Percentiles rank a stretch among this genome's conserved stretches.
Evolutionary conservation across 2,113 vertebrate genomes (phyloP).

Genomic region (Osmerus mordax): DNA sequence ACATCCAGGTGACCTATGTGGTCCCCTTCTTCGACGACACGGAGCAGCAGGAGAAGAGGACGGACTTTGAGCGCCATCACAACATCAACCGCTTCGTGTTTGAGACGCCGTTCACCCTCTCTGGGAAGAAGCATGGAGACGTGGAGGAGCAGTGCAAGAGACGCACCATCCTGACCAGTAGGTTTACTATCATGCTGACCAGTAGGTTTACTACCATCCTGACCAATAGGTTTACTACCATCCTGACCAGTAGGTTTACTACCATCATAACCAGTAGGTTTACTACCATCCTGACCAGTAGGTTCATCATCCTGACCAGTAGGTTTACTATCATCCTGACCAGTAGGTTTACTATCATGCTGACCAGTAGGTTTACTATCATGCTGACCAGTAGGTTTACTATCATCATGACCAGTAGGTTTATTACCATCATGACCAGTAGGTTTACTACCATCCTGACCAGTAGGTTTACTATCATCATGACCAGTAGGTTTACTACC

Average conservation of each 20-base stretch:
- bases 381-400: not conserved
- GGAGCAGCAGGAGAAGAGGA: constrained; percentile 87
- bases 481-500: not conserved
- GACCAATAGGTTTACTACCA: not conserved
- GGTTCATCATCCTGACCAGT: not conserved
- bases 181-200: constrained; percentile 13
- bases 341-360: not conserved
- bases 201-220: not conserved
- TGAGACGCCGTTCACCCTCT: constrained; percentile 93
- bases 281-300: not conserved
- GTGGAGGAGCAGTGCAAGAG: constrained; percentile 98
- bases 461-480: not conserved
- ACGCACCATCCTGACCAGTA: constrained; percentile 91
- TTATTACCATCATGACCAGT: not conserved
- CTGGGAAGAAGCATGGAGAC: constrained; percentile 92
- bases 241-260: not conserved
- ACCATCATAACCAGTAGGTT: not conserved
- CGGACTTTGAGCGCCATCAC: constrained; percentile 94
- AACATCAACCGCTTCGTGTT: constrained; percentile 96
- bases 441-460: not conserved
- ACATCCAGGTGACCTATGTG: constrained; percentile 96
- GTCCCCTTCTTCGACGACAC: constrained; percentile 94
- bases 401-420: no score
- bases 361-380: not conserved
- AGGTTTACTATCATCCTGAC: not conserved